phyloP scores from a whole-genome alignment of 2,797 vertebrate genomes.

The Sarcoramphus papa region DNA sequence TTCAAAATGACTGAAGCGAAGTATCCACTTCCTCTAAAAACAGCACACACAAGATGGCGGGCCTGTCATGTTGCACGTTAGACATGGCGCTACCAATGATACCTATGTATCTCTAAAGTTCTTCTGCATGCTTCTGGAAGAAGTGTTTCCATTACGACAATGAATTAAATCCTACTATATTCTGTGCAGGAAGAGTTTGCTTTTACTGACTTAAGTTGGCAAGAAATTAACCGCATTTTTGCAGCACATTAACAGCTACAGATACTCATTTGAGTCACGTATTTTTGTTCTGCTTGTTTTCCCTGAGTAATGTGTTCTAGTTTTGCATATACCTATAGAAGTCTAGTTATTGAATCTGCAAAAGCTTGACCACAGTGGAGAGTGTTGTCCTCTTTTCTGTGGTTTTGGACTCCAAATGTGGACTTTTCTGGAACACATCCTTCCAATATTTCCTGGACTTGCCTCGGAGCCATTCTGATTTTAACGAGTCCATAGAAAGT shows the following conservation, averaged over 20 bases:
- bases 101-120: background rate
- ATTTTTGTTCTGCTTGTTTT: background rate
- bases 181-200: background rate
- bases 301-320: background rate
- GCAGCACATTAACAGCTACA: background rate
- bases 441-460: background rate
- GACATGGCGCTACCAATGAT: background rate
- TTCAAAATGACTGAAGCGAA: background rate
- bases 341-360: background rate
- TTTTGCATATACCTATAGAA: background rate
- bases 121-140: background rate
- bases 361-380: background rate
- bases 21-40: background rate
- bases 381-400: fast-evolving
- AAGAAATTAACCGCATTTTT: background rate
- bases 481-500: background rate
- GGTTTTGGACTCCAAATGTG: background rate
- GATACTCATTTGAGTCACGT: background rate
- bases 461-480: background rate
- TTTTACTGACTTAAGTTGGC: background rate
- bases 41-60: fast-evolving
- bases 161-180: background rate
- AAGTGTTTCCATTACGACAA: background rate
- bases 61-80: background rate
- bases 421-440: background rate